These are phyloP conservation scores for Eleginops maclovinus DNA, from an alignment of 2,113 vertebrate species.

Conservation along the genomic window DNA sequence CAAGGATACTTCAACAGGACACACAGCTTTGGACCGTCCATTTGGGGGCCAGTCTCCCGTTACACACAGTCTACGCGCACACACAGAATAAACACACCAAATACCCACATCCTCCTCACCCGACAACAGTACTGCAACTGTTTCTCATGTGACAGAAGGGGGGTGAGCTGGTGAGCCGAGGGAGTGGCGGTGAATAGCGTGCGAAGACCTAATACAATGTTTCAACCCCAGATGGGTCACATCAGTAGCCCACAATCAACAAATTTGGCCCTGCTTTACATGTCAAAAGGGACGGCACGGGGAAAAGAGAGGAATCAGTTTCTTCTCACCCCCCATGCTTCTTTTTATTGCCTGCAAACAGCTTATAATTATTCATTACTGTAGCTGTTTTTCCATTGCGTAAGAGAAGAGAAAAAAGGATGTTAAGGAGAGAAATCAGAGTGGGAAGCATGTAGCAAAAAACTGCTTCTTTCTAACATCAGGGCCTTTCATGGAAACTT, in stretches of 20 bases:
- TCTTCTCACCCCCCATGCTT: conserved; percentile 12
- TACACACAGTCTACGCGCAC: conserved; percentile 36
- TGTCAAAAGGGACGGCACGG: conserved; percentile 64
- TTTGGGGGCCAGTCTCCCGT: conserved; percentile 22
- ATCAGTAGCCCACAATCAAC: conserved; percentile 82
- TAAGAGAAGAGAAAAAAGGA: neutral
- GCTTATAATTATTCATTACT: conserved; percentile 62
- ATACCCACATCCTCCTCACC: conserved; percentile 74
- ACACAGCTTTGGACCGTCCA: conserved; percentile 43
- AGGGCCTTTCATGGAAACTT: conserved; percentile 29
- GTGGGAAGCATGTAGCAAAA: conserved; percentile 9
- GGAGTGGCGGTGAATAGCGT: conserved; percentile 78
- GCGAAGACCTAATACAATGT: conserved; percentile 81
- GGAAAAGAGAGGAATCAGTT: conserved; percentile 57
- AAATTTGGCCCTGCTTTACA: conserved; percentile 74
- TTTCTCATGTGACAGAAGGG: conserved; percentile 74
- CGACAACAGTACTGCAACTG: conserved; percentile 75
- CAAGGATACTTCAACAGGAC: conserved; percentile 27
- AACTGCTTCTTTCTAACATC: conserved; percentile 21
- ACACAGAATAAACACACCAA: conserved; percentile 65
- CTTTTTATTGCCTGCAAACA: conserved; percentile 42
- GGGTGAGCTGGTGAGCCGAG: conserved; percentile 52
- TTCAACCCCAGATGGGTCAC: conserved; percentile 81
- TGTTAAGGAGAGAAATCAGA: neutral
- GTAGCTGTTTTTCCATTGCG: conserved; percentile 28